phyloP scores from a whole-genome alignment of 2,797 vertebrate species.

The Notoglanidium macrostoma region DNA sequence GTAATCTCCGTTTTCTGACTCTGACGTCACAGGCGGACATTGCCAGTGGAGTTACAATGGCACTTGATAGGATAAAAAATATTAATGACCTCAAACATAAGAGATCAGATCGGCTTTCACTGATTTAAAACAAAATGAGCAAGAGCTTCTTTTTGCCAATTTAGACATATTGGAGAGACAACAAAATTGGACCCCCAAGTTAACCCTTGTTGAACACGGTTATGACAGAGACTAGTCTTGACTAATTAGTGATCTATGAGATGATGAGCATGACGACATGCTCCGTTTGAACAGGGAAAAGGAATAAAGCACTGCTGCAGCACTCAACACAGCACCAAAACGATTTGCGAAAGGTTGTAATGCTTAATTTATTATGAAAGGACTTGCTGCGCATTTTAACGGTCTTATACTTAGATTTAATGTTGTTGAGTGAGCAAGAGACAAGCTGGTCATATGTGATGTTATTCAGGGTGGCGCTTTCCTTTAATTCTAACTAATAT shows the following conservation, averaged over 20 bases:
- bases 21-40: background rate
- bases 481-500: too few relatives aligned
- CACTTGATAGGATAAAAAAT: background rate
- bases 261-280: background rate
- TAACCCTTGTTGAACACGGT: background rate
- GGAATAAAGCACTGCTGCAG: background rate
- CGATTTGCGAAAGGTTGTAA: background rate
- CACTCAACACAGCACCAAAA: background rate
- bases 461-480: too few relatives aligned
- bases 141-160: background rate
- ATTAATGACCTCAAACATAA: background rate
- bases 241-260: background rate
- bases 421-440: background rate
- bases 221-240: background rate
- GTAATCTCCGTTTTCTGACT: background rate
- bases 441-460: background rate
- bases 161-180: background rate
- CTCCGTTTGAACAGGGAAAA: background rate
- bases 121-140: too few relatives aligned
- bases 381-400: background rate
- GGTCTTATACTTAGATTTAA: background rate
- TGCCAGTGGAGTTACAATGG: background rate
- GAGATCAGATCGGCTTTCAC: background rate
- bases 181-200: background rate
- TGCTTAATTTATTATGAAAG: background rate